Base-by-base conservation (phyloP, 2,797 vertebrate genomes). In the Siniperca obscura region DNA sequence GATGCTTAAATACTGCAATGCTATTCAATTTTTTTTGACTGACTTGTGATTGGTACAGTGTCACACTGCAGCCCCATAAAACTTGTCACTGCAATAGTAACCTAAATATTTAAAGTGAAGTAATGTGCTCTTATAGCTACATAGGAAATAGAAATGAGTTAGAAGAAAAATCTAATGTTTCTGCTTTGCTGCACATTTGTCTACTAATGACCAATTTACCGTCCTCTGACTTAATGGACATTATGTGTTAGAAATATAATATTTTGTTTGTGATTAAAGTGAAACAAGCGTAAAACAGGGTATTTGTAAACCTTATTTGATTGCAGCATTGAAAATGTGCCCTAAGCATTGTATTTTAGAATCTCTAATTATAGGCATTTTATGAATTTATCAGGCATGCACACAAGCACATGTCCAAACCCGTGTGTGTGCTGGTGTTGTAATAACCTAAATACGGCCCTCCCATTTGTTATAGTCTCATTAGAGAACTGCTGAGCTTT, bases 401-500 rank as follows among this genome's bases (percentile, higher is more conserved):
- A 84, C 77, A 78, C 14, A 73, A 77, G 72, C 80, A 81, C 83
- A 84, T 83, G 70, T 66, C 64, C 66, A 83, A 86, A 73, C 57
- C 46, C 50, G 59, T 67, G 82, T 81, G 52, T 74, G 52, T 71
- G 70, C 70, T 70, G 42, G 61, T 87, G 70, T 78, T 87, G 83
- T 82, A 89, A 89, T 85, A 87, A 87, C 85, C 87, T 90, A 89
- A 89, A 92, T 91, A 87, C 52, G n/a, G 78, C 79, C 68, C 79
- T 89, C 83, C 81, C 86, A 88, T 94, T 94, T 91, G 86, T 93
- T 92, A 79, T 42, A 85, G 80, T 86, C 89, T 92, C 87, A 91
- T 93, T 93, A 90, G 78, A 86, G 87, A 93, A 92, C 83, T 93
- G 91, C 91, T 90, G 92, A 93, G 89, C 87, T 85, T 89, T 85